Conservation (phyloP, 2,797 vertebrate genomes). For the Anisognathus igniventris region DNA sequence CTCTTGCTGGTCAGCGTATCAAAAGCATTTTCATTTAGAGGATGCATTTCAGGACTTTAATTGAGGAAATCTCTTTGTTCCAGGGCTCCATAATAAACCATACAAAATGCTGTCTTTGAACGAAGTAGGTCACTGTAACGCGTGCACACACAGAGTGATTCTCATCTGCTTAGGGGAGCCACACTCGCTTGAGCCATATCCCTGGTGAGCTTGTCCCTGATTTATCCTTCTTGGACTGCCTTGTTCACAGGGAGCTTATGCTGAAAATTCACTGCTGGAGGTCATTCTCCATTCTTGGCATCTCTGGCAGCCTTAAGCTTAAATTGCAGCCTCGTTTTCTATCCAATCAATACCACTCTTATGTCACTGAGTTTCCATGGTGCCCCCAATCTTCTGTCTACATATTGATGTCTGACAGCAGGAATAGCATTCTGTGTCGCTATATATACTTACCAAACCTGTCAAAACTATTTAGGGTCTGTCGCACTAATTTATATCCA, state of each 20-base stretch:
- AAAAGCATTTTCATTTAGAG: conserved; percentile 50
- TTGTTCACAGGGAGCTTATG: conserved; percentile 60
- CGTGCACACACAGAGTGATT: background rate
- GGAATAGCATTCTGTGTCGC: conserved; percentile 16
- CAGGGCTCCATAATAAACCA: conserved; percentile 20
- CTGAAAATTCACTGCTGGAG: conserved; percentile 43
- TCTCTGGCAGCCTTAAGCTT: conserved; percentile 38
- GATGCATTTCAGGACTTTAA: conserved; percentile 59
- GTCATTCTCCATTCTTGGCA: conserved; percentile 56
- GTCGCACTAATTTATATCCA: conserved; percentile 63
- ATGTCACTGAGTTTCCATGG: conserved; percentile 43
- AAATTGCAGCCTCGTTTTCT: conserved; percentile 35
- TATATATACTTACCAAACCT: conserved; percentile 58
- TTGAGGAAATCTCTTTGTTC: conserved; percentile 61
- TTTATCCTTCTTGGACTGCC: conserved; percentile 54
- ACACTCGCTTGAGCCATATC: conserved; percentile 48
- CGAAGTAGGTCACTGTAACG: conserved; percentile 57
- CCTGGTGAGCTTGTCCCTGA: conserved; percentile 40
- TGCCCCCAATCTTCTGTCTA: conserved; percentile 52
- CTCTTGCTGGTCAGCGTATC: conserved; percentile 30
- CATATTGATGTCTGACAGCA: conserved; percentile 56
- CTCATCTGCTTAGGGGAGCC: conserved; percentile 37
- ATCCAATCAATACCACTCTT: conserved; percentile 34
- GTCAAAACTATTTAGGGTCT: conserved; percentile 56
- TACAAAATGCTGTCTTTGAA: conserved; percentile 45